Base-by-base conservation (phyloP, 2,888 invertebrate species). In the Bedellia somnulentella region DNA sequence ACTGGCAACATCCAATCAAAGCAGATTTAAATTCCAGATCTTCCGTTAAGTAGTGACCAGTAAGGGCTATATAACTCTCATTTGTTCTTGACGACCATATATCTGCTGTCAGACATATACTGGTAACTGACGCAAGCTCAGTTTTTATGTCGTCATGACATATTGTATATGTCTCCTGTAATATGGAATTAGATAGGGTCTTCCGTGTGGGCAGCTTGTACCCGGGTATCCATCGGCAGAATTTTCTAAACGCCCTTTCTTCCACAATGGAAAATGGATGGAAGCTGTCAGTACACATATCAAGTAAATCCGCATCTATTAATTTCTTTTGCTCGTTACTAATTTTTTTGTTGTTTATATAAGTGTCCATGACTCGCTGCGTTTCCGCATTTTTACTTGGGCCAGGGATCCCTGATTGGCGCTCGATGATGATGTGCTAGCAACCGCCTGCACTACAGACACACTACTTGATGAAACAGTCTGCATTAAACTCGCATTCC, bases 191-290 rank as follows among this genome's bases (percentile, higher is more conserved):
- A 2, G 43, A 41, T 4, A 44, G 18, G 1, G 38, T 42, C 28
- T 43, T 46, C 9, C 43, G 15, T 2, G 41, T 32, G 2, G 46
- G 44, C 4, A 40, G 27, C 10, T 34, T 8, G 29, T 44, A 44
- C 0, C 43, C 43, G 0, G 46, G 43, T 30, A 46, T 43, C 40
- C 41, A 44, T 1, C 37, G 21, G 9, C 27, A 30, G 24, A 40
- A 37, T 29, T 42, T 44, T 33, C 21, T 32, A 28, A 44, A 44
- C 1, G 39, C 23, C 11, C 39, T 32, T 34, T 46, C 42, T 34
- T 46, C 41, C 1, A 46, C 44, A 6, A 44, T 30, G 0, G 38
- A 37, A 30, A 44, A 44, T 2, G 43, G 44, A 10, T 44, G 44
- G 27, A 37, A 43, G 3, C 33, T 23, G 15, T 41, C 40, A 3